Evolutionary conservation across 2,888 invertebrate genomes (phyloP).

Genomic region (Formica aserva): DNA sequence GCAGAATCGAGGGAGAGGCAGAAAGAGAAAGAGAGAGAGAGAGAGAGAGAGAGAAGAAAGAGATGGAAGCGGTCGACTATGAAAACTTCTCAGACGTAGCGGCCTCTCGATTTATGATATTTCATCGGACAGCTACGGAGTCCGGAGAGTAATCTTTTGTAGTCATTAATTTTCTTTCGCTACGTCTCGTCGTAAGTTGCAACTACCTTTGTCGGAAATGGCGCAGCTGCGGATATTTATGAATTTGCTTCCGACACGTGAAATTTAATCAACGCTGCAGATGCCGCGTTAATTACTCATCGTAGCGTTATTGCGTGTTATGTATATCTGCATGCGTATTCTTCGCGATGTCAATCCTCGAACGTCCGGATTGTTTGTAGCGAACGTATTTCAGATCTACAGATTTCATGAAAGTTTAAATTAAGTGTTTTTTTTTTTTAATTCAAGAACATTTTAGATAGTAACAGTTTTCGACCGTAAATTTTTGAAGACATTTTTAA

Average conservation of each 20-base stretch:
- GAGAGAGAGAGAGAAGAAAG: neutral
- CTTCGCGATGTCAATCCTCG: conserved; percentile 28
- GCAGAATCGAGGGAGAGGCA: conserved; percentile 38
- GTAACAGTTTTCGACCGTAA: neutral
- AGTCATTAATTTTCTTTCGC: conserved; percentile 58
- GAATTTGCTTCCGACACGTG: conserved; percentile 51
- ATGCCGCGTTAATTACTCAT: conserved; percentile 48
- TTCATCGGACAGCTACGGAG: conserved; percentile 68
- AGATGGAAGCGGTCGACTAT: conserved; percentile 71
- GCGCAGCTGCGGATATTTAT: conserved; percentile 55
- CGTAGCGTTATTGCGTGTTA: conserved; percentile 31
- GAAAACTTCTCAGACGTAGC: conserved; percentile 83
- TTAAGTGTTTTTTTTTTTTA: neutral
- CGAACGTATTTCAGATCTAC: neutral
- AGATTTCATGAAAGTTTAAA: conserved; percentile 33
- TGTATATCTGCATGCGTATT: conserved; percentile 24
- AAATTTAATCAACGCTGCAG: conserved; percentile 53
- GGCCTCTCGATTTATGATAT: conserved; percentile 79
- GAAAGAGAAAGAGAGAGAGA: neutral
- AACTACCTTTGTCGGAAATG: conserved; percentile 48
- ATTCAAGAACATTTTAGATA: neutral
- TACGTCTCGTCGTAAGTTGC: conserved; percentile 50
- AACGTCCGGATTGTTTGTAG: conserved; percentile 19
- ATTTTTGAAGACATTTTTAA: neutral
- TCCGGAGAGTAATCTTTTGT: conserved; percentile 57